These are phyloP conservation scores for Melopsittacus undulatus DNA, from an alignment of 2,797 vertebrate genomes.

Conservation along the genomic window DNA sequence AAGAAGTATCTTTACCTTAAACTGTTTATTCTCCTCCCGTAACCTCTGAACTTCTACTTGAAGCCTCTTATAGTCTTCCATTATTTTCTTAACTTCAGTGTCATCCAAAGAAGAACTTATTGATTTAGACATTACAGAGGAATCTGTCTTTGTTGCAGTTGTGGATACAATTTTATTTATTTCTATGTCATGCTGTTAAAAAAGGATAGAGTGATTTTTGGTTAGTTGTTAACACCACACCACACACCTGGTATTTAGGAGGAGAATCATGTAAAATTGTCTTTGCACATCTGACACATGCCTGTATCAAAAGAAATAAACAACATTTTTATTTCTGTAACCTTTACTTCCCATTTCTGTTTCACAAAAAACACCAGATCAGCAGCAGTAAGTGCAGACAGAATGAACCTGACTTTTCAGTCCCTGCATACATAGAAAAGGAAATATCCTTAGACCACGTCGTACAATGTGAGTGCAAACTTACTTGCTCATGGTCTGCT, in stretches of 20 bases:
- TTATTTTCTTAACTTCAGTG: conserved; percentile 90
- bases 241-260: conserved; percentile 38
- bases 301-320: conserved; percentile 46
- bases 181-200: conserved; percentile 90
- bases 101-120: conserved; percentile 90
- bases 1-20: conserved; percentile 80
- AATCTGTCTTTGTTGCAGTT: conserved; percentile 91
- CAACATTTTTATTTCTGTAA: background rate
- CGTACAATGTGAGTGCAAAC: background rate
- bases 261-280: conserved; percentile 14
- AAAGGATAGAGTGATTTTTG: conserved; percentile 50
- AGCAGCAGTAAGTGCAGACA: background rate
- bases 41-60: conserved; percentile 92
- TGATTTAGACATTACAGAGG: conserved; percentile 84
- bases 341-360: background rate
- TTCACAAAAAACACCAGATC: background rate
- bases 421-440: background rate
- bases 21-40: conserved; percentile 92
- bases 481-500: background rate
- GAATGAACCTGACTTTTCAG: background rate
- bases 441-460: background rate
- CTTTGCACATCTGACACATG: conserved; percentile 16
- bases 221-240: conserved; percentile 26
- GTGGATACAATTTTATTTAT: conserved; percentile 89
- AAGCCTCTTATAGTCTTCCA: conserved; percentile 93